Conservation (phyloP, 1,140 invertebrate genomes). For the Drosophila ironensis region DNA sequence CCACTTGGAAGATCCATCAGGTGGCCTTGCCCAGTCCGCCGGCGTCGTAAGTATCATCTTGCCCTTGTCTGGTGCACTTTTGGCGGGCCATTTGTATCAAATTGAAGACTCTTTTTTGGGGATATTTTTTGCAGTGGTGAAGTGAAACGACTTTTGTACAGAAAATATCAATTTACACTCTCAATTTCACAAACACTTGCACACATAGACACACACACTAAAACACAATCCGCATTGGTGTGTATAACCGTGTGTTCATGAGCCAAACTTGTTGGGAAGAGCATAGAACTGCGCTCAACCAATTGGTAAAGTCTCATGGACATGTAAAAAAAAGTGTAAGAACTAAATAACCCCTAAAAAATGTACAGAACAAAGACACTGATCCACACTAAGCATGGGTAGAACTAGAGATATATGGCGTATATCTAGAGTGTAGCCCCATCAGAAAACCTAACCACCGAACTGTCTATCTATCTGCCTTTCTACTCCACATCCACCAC, state of each 20-base stretch:
- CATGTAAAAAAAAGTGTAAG: background rate
- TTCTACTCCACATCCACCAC: slow-evolving; percentile 16
- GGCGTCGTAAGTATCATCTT: slow-evolving; percentile 86
- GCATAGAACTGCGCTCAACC: slow-evolving; percentile 15
- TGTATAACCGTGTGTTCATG: slow-evolving; percentile 16
- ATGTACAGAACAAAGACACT: slow-evolving; percentile 40
- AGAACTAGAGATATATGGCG: slow-evolving; percentile 26
- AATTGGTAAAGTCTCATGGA: background rate
- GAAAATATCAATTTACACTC: slow-evolving; percentile 16
- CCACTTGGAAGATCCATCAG: slow-evolving; percentile 95
- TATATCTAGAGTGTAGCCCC: slow-evolving; percentile 33
- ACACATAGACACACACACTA: slow-evolving; percentile 18
- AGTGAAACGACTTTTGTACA: slow-evolving; percentile 33
- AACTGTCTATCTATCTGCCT: slow-evolving; percentile 16
- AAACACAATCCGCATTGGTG: slow-evolving; percentile 35
- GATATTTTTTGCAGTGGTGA: slow-evolving; percentile 39
- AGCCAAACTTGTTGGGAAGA: slow-evolving; percentile 14
- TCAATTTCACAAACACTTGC: slow-evolving; percentile 23
- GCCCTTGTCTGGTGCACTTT: background rate
- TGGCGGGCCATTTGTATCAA: slow-evolving; percentile 22
- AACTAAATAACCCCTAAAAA: background rate
- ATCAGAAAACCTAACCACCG: slow-evolving; percentile 15
- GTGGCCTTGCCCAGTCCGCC: slow-evolving; percentile 92
- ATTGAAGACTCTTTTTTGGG: slow-evolving; percentile 30
- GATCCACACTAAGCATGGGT: slow-evolving; percentile 33